Conservation (phyloP, 2,888 invertebrate genomes). For the Abrostola tripartita region DNA sequence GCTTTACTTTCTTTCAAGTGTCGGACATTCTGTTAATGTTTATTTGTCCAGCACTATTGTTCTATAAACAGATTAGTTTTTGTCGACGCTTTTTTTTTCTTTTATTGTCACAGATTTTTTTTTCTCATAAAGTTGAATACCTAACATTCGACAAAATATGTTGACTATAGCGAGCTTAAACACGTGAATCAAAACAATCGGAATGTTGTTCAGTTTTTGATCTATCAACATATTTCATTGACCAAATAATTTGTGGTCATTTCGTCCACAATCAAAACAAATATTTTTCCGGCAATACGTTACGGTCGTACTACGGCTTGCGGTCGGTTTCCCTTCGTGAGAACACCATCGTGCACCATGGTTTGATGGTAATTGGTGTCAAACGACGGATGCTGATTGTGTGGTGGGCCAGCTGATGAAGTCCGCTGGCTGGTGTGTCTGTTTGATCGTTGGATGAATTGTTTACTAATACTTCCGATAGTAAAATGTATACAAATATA, state of each 20-base stretch:
- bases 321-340: conserved; percentile 77
- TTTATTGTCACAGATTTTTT: neutral
- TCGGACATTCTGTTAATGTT: neutral
- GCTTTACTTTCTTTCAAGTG: conserved; percentile 18
- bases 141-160: too few relatives aligned
- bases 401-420: conserved; percentile 64
- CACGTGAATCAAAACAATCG: too few relatives aligned
- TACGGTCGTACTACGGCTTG: conserved; percentile 61
- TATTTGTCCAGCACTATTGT: conserved; percentile 13
- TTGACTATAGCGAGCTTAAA: too few relatives aligned
- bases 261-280: conserved; percentile 37
- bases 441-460: conserved; percentile 39
- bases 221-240: conserved; percentile 5
- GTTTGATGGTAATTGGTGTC: conserved; percentile 77
- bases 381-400: conserved; percentile 69
- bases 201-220: too few relatives aligned
- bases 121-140: too few relatives aligned
- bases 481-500: too few relatives aligned
- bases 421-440: conserved; percentile 43
- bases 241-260: conserved; percentile 52
- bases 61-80: neutral
- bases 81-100: too few relatives aligned
- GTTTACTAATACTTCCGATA: neutral
- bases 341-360: conserved; percentile 73
- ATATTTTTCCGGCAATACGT: conserved; percentile 60